phyloP scores from a whole-genome alignment of 2,113 vertebrate species.

The Thomomys bottae region DNA sequence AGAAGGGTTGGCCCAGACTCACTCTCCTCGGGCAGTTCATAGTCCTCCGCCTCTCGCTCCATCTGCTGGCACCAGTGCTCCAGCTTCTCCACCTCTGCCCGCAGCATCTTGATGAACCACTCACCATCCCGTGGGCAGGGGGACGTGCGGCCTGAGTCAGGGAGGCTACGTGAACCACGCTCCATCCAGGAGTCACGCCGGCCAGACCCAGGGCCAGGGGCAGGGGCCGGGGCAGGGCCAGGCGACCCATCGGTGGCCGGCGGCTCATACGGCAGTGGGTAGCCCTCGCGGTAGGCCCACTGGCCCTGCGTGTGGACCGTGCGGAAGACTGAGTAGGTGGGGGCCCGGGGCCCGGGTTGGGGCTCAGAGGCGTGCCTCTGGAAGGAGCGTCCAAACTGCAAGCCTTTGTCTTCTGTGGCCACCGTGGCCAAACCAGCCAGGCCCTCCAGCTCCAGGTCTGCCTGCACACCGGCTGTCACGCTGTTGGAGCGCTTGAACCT shows the following conservation, averaged over 20 bases:
- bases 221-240: constrained; percentile 80
- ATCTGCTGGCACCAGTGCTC: constrained; percentile 99
- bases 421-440: constrained; percentile 90
- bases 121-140: constrained; percentile 96
- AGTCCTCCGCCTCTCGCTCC: constrained; percentile 97
- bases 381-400: constrained; percentile 97
- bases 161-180: constrained; percentile 95
- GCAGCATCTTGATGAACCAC: constrained; percentile 96
- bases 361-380: constrained; percentile 97
- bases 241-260: constrained; percentile 86
- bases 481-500: constrained; percentile 99
- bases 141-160: constrained; percentile 95
- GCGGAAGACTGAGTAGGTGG: constrained; percentile 94
- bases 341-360: constrained; percentile 87
- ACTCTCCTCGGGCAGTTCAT: constrained; percentile 96
- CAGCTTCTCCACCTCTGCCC: constrained; percentile 97
- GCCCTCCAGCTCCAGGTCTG: constrained; percentile 96
- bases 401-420: constrained; percentile 96
- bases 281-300: constrained; percentile 97
- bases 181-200: constrained; percentile 91
- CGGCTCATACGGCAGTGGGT: constrained; percentile 92
- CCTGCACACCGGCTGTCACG: constrained; percentile 97
- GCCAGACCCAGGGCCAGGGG: constrained; percentile 73
- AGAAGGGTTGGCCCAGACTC: constrained; percentile 75
- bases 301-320: constrained; percentile 98